phyloP scores from a whole-genome alignment of 2,113 vertebrate species.

The Seriola rivoliana region DNA sequence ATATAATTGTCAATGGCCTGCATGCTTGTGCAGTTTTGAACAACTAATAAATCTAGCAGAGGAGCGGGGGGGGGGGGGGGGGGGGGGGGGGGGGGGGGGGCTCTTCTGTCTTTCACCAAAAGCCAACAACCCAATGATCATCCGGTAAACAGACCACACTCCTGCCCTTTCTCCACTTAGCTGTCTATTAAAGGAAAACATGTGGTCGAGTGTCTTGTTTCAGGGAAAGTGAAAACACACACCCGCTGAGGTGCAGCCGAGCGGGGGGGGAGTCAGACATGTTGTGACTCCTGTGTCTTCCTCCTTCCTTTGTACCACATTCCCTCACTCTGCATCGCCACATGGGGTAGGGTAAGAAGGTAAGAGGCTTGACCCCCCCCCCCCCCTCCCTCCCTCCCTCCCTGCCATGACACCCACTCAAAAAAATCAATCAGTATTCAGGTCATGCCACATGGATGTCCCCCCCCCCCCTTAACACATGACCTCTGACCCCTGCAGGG shows the following conservation, averaged over 20 bases:
- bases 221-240: slow-evolving; percentile 72
- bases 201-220: slow-evolving; percentile 73
- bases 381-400: background rate
- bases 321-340: slow-evolving; percentile 37
- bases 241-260: slow-evolving; percentile 28
- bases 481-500: slow-evolving; percentile 70
- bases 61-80: too few species aligned
- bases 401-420: slow-evolving; percentile 35
- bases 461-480: slow-evolving; percentile 64
- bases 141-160: slow-evolving; percentile 58
- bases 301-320: slow-evolving; percentile 34
- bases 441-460: slow-evolving; percentile 49
- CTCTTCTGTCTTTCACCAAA: slow-evolving; percentile 39
- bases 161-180: slow-evolving; percentile 59
- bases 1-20: slow-evolving; percentile 4
- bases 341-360: slow-evolving; percentile 54
- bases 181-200: slow-evolving; percentile 76
- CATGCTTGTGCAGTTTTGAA: slow-evolving; percentile 12
- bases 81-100: slow-evolving; percentile 7
- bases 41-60: slow-evolving; percentile 50
- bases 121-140: slow-evolving; percentile 33
- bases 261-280: slow-evolving; percentile 39
- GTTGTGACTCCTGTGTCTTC: slow-evolving; percentile 48
- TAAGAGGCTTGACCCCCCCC: slow-evolving; percentile 68
- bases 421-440: slow-evolving; percentile 82